Conservation (phyloP, 2,113 vertebrate genomes). For the Zingel zingel region DNA sequence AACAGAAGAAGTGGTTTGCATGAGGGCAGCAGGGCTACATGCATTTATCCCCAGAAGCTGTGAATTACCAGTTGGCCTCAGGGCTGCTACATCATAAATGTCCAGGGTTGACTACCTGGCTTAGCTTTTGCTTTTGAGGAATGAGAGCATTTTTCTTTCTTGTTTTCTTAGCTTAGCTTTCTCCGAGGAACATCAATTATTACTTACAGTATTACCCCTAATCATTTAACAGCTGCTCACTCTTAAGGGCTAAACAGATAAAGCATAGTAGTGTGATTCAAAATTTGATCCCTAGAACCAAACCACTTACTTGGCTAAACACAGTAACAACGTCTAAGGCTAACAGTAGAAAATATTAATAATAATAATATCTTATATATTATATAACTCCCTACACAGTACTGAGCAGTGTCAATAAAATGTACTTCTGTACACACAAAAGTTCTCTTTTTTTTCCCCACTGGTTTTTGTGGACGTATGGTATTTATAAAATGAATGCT, state of each 20-base stretch:
- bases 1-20: neutral
- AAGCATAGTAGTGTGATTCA: neutral
- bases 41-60: slow-evolving; percentile 28
- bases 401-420: neutral
- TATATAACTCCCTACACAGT: neutral
- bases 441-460: neutral
- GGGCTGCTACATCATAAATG: neutral
- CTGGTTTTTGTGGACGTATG: slow-evolving; percentile 16
- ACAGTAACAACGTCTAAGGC: neutral
- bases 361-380: neutral
- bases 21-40: neutral
- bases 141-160: neutral
- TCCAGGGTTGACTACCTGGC: neutral
- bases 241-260: neutral
- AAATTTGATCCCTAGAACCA: neutral
- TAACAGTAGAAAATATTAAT: no score
- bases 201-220: no score
- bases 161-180: neutral
- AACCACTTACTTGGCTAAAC: neutral
- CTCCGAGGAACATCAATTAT: neutral
- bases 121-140: neutral
- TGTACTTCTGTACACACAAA: slow-evolving; percentile 7
- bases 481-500: slow-evolving; percentile 41
- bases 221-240: neutral
- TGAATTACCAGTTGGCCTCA: slow-evolving; percentile 15